Evolutionary conservation across 2,797 vertebrate species (phyloP).

Genomic region (Masticophis lateralis): DNA sequence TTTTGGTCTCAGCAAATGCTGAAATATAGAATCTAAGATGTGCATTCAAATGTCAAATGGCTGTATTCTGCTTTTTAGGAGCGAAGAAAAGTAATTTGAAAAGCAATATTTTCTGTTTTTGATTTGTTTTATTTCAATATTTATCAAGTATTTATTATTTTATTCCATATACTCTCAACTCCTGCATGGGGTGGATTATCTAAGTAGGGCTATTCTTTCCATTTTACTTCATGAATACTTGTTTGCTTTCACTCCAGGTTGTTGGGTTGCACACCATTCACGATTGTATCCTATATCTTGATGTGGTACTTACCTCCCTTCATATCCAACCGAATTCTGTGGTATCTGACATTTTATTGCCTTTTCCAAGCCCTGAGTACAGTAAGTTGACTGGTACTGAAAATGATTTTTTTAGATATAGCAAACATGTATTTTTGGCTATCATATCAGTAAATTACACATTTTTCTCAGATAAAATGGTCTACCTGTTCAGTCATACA

Average conservation of each 20-base stretch:
- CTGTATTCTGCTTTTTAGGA: not conserved
- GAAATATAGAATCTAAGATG: not conserved
- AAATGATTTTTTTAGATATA: not conserved
- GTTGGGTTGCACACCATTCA: slow-evolving; percentile 88
- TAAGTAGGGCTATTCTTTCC: not conserved
- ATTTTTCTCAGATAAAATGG: not conserved
- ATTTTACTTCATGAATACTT: not conserved
- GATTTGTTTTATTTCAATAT: not conserved
- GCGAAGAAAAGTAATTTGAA: not conserved
- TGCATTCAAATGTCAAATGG: not conserved
- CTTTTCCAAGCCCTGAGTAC: slow-evolving; percentile 92
- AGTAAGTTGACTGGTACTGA: slow-evolving; percentile 74
- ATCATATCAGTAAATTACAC: not conserved
- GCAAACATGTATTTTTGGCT: not conserved
- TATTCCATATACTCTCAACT: not conserved
- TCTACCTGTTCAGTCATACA: not conserved
- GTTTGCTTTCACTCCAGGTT: slow-evolving; percentile 76
- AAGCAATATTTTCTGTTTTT: not conserved
- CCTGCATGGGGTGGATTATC: not conserved
- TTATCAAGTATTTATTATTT: not conserved
- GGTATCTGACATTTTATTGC: slow-evolving; percentile 90
- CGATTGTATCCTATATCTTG: slow-evolving; percentile 87
- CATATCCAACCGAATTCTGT: slow-evolving; percentile 78
- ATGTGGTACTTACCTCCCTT: slow-evolving; percentile 94
- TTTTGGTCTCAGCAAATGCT: not conserved